Percentiles rank a stretch among this genome's conserved stretches.
These are phyloP conservation scores for Gymnarchus niloticus DNA, from an alignment of 2,113 vertebrate genomes.

Conservation along the genomic window DNA sequence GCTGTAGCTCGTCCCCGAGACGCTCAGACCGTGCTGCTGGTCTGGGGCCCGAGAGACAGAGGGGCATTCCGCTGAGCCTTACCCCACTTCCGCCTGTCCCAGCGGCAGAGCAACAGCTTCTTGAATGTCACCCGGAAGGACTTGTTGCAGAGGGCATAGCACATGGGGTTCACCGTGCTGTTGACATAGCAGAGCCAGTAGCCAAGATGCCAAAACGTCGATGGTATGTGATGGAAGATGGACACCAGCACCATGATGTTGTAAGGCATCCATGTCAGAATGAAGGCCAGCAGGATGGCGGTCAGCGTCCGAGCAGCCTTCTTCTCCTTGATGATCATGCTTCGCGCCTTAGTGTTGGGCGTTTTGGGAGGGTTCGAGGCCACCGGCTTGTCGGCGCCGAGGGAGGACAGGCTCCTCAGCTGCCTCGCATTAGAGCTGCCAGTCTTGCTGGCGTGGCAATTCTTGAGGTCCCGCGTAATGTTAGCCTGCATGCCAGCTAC, in stretches of 20 bases:
- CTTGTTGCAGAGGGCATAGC: slow-evolving; percentile 73
- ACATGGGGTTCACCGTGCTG: slow-evolving; percentile 73
- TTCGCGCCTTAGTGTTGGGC: slow-evolving; percentile 54
- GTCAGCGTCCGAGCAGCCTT: slow-evolving; percentile 70
- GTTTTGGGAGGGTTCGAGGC: slow-evolving; percentile 21
- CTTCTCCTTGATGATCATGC: slow-evolving; percentile 66
- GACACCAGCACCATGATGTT: slow-evolving; percentile 77
- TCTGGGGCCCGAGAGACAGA: slow-evolving; percentile 30
- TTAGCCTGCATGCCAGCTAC: slow-evolving; percentile 26
- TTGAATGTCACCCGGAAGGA: slow-evolving; percentile 71
- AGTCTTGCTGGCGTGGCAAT: neutral
- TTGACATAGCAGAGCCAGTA: slow-evolving; percentile 77
- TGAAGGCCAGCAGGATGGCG: slow-evolving; percentile 71
- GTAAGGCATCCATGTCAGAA: slow-evolving; percentile 73
- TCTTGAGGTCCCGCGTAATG: slow-evolving; percentile 22
- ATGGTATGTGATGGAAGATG: slow-evolving; percentile 64
- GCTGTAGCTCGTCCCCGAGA: no score
- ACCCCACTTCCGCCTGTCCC: slow-evolving; percentile 54
- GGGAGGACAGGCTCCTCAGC: slow-evolving; percentile 17
- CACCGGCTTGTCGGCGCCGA: neutral
- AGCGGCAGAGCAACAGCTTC: slow-evolving; percentile 62
- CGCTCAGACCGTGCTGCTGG: slow-evolving; percentile 36
- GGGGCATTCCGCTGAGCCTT: slow-evolving; percentile 44
- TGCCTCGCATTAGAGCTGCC: neutral
- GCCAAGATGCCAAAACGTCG: slow-evolving; percentile 66